Conservation (phyloP, 2,888 invertebrate genomes). For the Agrochola lychnidis region DNA sequence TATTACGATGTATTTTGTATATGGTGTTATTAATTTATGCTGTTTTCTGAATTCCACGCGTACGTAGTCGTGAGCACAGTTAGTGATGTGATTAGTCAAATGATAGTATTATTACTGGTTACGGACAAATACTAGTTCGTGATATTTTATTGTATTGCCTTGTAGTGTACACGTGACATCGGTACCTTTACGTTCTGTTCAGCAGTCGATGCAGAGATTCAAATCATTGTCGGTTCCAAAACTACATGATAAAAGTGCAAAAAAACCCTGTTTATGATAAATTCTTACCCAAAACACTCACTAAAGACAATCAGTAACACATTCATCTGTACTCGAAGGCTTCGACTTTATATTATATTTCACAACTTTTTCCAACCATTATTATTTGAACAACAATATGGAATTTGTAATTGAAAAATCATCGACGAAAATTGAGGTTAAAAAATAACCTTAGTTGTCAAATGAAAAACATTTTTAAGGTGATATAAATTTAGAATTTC, state of each 20-base stretch:
- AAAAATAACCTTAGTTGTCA: neutral
- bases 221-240: neutral
- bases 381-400: neutral
- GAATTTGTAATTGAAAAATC: neutral
- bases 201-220: conserved; percentile 22
- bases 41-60: neutral
- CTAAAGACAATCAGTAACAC: neutral
- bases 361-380: neutral
- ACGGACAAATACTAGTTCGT: neutral
- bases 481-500: neutral
- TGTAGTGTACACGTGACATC: conserved; percentile 33
- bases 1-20: neutral
- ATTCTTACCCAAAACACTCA: neutral
- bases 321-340: neutral
- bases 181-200: conserved; percentile 24
- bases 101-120: neutral
- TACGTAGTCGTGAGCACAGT: no score
- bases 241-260: neutral
- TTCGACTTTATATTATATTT: neutral
- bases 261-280: no score
- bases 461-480: neutral
- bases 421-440: neutral
- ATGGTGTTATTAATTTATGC: neutral
- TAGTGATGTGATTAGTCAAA: neutral
- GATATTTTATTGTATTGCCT: no score